phyloP scores from a whole-genome alignment of 2,113 vertebrate species.

The Naja naja region DNA sequence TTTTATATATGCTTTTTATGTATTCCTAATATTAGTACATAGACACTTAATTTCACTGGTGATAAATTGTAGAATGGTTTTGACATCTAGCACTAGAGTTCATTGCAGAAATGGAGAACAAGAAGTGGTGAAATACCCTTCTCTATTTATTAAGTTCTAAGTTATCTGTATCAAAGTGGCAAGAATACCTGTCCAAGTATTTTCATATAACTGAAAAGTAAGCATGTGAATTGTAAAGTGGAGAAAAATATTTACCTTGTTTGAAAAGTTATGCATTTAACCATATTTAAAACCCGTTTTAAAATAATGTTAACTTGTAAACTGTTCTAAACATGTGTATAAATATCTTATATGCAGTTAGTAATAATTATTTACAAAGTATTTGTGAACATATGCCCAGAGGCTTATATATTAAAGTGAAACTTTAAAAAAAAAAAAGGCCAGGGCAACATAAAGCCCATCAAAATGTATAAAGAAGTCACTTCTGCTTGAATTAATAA shows the following conservation, averaged over 20 bases:
- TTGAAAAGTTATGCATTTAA: background rate
- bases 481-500: background rate
- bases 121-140: background rate
- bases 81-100: conserved; percentile 49
- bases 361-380: background rate
- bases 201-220: background rate
- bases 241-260: background rate
- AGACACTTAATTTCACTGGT: conserved; percentile 12
- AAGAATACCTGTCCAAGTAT: background rate
- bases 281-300: background rate
- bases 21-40: background rate
- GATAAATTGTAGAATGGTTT: conserved; percentile 39
- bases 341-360: background rate
- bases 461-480: background rate
- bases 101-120: background rate
- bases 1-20: background rate
- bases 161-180: background rate
- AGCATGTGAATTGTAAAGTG: background rate
- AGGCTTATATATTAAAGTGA: background rate
- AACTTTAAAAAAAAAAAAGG: background rate
- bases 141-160: background rate
- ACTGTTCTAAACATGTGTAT: background rate
- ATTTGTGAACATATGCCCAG: background rate
- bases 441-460: background rate
- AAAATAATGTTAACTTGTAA: background rate